A percentile compares a stretch with the other conserved stretches of the same genome.
These are phyloP conservation scores for Yponomeuta sedellus DNA, from an alignment of 2,888 invertebrate species.

Conservation along the genomic window DNA sequence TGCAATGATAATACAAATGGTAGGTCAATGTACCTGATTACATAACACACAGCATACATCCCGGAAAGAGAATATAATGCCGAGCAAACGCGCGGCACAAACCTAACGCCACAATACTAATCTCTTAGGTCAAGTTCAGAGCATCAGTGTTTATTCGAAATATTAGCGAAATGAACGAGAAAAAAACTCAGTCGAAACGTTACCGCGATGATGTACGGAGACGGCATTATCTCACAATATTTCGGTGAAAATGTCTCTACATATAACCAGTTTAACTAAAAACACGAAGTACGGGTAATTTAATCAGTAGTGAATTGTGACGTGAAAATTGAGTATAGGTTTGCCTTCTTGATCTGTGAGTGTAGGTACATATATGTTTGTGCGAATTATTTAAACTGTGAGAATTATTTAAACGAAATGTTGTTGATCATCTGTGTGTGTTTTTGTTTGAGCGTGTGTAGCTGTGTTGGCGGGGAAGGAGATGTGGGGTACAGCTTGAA, in stretches of 20 bases:
- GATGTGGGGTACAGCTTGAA: conserved; percentile 56
- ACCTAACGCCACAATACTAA: conserved; percentile 35
- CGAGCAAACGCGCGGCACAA: not conserved
- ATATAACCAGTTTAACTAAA: too few species aligned
- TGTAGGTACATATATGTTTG: not conserved
- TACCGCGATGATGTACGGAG: conserved; percentile 34
- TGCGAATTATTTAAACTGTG: too few species aligned
- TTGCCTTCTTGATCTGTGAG: too few species aligned
- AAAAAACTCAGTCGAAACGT: conserved; percentile 57
- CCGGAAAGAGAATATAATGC: not conserved
- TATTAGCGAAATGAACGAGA: conserved; percentile 62
- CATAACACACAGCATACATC: not conserved
- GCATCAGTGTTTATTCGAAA: conserved; percentile 44
- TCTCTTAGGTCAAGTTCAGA: conserved; percentile 68
- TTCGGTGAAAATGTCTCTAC: not conserved
- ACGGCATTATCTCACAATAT: not conserved
- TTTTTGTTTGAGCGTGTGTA: too few species aligned
- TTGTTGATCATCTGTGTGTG: conserved; percentile 21
- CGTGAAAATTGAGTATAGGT: conserved; percentile 32
- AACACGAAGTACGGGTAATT: too few species aligned
- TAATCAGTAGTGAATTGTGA: conserved; percentile 26
- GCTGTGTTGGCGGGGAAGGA: conserved; percentile 37
- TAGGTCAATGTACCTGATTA: not conserved
- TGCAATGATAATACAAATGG: too few species aligned
- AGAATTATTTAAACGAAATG: conserved; percentile 27